Base-by-base conservation (phyloP, 2,113 vertebrate species). In the Cyphotilapia sp. region DNA sequence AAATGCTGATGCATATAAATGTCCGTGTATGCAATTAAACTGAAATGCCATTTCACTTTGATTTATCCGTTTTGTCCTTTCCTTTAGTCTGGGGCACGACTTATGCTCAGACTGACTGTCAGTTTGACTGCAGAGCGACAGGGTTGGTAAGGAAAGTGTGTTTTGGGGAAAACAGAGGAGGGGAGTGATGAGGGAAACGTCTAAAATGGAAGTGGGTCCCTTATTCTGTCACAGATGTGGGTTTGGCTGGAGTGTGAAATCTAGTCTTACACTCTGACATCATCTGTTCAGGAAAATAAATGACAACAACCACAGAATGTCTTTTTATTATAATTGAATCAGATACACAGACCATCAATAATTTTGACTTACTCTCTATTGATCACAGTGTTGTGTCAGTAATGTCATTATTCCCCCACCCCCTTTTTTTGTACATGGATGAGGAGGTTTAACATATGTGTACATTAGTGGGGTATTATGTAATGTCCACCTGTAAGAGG, bases 11-110 rank as follows among this genome's bases (percentile, higher is more conserved):
- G 80, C 84, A 90, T 78, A 92, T 95, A 96, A 96, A 96, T 91
- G 92, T 93, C 88, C 27, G 11, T 90, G 92, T 89, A 90, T 90
- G 91, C 91, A 91, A 91, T 96, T 93, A 94, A 95, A 93, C 51
- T 76, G 86, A 89, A 92, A 89, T 90, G 88, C 80, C 86, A 82
- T 95, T 93, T 92, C 63, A 84, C 47, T 90, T 85, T 83, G 22
- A 86, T 69, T 92, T 83, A 91, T 92, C 92, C 82, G 54, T 90
- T 90, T 85, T 90, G 90, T 92, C 92, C 89, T 92, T 88, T 83
- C 69, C 84, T 80, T 80, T 69, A 84, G 83, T 80, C 78, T 63
- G 82, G 85, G 83, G 83, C 71, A 83, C 3, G 42, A 81, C 83
- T 89, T 42, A 31, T 81, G 45, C 74, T 88, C 27, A 35, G 54